Evolutionary conservation across 92 coral and sea anemone genomes (phyloP).

Genomic region (Actinostola sp.): DNA sequence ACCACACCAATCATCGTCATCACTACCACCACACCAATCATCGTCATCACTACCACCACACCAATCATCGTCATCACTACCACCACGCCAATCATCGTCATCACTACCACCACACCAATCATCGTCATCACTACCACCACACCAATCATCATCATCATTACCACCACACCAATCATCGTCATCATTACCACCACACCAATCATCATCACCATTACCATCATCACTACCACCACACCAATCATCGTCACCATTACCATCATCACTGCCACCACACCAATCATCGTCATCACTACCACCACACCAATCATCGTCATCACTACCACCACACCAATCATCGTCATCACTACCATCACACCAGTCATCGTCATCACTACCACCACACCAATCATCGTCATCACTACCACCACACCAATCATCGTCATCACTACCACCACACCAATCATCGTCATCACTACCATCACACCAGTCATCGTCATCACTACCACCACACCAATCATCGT

Average conservation of each 20-base stretch:
- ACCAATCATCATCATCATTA: no score
- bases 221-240: no score
- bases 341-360: no score
- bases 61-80: background rate
- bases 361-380: background rate
- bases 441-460: background rate
- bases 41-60: background rate
- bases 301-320: background rate
- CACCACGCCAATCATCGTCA: no score
- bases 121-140: no score
- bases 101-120: background rate
- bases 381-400: background rate
- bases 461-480: background rate
- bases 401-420: background rate
- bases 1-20: background rate
- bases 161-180: no score
- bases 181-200: no score
- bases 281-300: background rate
- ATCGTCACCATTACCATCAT: no score
- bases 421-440: background rate
- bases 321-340: no score
- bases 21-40: background rate
- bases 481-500: no score
- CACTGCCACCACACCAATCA: no score
- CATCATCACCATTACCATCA: no score